Evolutionary conservation across 2,888 invertebrate species (phyloP).

Genomic region (Meganola albula): DNA sequence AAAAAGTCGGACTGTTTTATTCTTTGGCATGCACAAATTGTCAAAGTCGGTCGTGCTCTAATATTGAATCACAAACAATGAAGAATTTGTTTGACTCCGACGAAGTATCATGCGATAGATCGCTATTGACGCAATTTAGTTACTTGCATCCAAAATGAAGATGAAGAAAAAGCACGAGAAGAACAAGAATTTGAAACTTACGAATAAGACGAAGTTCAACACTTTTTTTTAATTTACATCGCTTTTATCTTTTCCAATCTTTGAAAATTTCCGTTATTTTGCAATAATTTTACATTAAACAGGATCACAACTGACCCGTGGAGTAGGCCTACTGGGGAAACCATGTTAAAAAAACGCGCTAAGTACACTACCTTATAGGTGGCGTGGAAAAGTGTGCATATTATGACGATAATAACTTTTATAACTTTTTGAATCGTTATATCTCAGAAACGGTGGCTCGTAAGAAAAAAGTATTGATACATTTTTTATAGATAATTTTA

Average conservation of each 20-base stretch:
- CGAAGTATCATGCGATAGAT: constrained; percentile 17
- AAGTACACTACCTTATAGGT: neutral
- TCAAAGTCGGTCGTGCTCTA: constrained; percentile 25
- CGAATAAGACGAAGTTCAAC: constrained; percentile 5
- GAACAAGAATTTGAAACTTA: constrained; percentile 13
- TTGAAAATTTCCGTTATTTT: constrained; percentile 13
- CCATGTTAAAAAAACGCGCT: neutral
- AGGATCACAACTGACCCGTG: neutral
- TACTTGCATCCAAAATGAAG: constrained; percentile 16
- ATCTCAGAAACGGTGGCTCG: neutral
- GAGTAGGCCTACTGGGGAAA: neutral
- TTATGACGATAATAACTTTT: neutral
- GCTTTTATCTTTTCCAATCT: constrained; percentile 14
- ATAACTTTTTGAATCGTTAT: neutral
- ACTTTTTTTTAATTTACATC: constrained; percentile 13
- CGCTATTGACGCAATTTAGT: constrained; percentile 21
- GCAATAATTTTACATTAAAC: constrained; percentile 4
- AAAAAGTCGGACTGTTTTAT: constrained; percentile 28
- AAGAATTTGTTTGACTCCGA: constrained; percentile 16
- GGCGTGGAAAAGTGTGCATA: neutral
- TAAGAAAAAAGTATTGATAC: neutral
- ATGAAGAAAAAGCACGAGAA: constrained; percentile 14
- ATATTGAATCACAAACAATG: constrained; percentile 21
- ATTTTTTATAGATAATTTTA: neutral
- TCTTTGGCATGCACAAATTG: constrained; percentile 22